Conservation (phyloP, 2,113 vertebrate genomes). For the Poecile atricapillus region DNA sequence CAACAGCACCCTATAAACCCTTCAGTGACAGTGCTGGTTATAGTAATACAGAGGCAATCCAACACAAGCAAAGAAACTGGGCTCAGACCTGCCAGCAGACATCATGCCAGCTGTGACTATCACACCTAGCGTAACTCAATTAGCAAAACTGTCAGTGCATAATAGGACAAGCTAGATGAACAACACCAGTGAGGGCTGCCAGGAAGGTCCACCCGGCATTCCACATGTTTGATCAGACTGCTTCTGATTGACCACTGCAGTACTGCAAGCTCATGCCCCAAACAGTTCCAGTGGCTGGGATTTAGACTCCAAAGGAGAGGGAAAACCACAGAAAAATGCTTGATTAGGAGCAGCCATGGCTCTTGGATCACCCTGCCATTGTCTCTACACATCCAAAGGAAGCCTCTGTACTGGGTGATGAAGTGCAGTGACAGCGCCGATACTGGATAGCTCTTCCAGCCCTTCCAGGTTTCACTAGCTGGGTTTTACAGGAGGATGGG, state of each 20-base stretch:
- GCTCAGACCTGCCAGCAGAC: background rate
- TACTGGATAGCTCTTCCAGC: background rate
- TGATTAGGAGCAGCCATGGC: background rate
- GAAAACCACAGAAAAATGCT: background rate
- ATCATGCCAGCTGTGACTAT: background rate
- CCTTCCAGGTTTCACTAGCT: background rate
- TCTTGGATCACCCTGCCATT: background rate
- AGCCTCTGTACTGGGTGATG: background rate
- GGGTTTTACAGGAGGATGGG: fast-evolving
- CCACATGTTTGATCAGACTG: background rate
- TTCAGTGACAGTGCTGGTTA: background rate
- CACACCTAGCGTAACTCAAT: background rate
- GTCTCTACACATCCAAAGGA: background rate
- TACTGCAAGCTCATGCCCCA: background rate
- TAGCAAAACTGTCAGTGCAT: background rate
- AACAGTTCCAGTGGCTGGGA: background rate
- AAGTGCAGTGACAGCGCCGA: background rate
- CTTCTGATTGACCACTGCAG: background rate
- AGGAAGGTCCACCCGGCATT: background rate
- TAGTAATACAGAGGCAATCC: background rate
- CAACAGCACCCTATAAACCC: background rate
- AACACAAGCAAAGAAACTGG: background rate
- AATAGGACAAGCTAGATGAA: background rate
- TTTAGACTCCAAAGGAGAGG: background rate
- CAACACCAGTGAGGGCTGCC: background rate